These are phyloP conservation scores for Trichonephila clavipes DNA, from an alignment of 1,140 invertebrate genomes.

Conservation along the genomic window DNA sequence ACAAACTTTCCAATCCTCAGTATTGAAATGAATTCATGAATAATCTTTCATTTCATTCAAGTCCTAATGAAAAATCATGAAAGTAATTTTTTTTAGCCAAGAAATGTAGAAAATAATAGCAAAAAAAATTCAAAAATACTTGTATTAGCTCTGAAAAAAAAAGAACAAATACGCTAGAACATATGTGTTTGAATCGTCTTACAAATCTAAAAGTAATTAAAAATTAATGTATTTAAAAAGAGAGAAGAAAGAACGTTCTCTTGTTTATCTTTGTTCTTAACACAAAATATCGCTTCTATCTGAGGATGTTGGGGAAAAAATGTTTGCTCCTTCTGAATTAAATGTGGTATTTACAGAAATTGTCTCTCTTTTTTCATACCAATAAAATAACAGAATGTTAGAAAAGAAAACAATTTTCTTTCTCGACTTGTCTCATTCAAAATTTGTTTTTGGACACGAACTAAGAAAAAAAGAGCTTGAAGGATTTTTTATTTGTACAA, in stretches of 20 bases:
- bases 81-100: not conserved
- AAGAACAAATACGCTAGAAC: not conserved
- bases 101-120: not conserved
- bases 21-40: not conserved
- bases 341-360: constrained; percentile 47
- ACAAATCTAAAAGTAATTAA: constrained; percentile 7
- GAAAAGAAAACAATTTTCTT: constrained; percentile 25
- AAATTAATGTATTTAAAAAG: not conserved
- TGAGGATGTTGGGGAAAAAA: not conserved
- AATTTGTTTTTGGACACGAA: not conserved
- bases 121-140: not conserved
- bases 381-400: constrained; percentile 2
- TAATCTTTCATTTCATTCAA: not conserved
- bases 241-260: not conserved
- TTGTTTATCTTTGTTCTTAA: not conserved
- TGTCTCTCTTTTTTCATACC: not conserved
- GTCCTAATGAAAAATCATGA: not conserved
- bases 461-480: not conserved
- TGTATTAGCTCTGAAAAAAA: not conserved
- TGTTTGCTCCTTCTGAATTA: constrained; percentile 27
- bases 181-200: not conserved
- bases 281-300: not conserved
- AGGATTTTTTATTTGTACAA: not conserved
- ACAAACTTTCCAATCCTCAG: not conserved
- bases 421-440: not conserved